These are phyloP conservation scores for Halcyon malimbica DNA, from an alignment of 2,113 vertebrate genomes.

Conservation along the genomic window DNA sequence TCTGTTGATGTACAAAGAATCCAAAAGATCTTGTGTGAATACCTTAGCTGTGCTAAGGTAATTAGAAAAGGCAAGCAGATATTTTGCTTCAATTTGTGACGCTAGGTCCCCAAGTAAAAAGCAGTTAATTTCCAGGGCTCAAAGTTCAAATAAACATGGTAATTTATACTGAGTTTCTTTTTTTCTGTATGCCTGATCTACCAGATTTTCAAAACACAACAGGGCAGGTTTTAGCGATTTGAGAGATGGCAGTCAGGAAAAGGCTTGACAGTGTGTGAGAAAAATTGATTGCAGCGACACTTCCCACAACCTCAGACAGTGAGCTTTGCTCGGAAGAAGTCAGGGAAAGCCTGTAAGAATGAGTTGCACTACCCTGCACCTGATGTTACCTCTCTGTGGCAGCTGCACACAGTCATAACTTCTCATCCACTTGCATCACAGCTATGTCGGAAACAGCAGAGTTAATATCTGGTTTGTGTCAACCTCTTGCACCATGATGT, in stretches of 20 bases:
- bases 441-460: background rate
- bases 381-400: background rate
- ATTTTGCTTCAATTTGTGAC: background rate
- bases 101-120: background rate
- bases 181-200: background rate
- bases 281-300: background rate
- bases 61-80: background rate
- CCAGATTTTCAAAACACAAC: background rate
- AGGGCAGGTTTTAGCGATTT: background rate
- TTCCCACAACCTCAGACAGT: background rate
- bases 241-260: background rate
- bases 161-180: background rate
- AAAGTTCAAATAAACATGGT: background rate
- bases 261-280: background rate
- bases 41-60: background rate
- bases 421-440: background rate
- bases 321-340: background rate
- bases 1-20: background rate
- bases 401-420: background rate
- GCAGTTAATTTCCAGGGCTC: background rate
- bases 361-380: background rate
- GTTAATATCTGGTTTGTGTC: background rate
- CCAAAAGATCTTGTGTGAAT: background rate
- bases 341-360: background rate
- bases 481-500: accelerated